Evolutionary conservation across 2,797 vertebrate genomes (phyloP).

Genomic region (Ceyx erithaca): DNA sequence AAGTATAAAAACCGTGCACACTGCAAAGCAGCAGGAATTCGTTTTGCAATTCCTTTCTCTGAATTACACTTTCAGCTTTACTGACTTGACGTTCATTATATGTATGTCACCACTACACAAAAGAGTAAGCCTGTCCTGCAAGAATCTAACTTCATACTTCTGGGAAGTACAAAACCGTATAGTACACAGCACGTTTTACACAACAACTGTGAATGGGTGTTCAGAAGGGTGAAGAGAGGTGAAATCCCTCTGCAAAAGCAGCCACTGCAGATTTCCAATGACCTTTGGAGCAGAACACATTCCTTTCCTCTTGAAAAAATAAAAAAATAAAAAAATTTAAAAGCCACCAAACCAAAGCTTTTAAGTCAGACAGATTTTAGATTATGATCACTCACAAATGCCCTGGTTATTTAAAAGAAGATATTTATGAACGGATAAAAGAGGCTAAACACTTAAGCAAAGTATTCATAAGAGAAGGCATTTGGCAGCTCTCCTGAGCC

Average conservation of each 20-base stretch:
- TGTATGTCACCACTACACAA: not conserved
- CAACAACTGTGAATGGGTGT: not conserved
- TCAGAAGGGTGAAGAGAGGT: not conserved
- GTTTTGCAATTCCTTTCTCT: not conserved
- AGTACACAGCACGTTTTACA: not conserved
- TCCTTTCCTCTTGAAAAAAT: not conserved
- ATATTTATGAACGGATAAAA: not conserved
- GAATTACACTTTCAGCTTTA: not conserved
- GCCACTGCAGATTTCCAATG: not conserved
- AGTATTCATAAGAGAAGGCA: not conserved
- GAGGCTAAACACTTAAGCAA: not conserved
- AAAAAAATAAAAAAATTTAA: not conserved
- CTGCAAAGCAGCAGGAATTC: not conserved
- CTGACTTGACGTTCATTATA: not conserved
- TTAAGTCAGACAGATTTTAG: not conserved
- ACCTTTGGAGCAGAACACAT: not conserved
- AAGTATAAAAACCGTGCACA: not conserved
- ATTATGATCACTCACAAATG: not conserved
- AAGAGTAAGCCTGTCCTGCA: not conserved
- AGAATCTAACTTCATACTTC: not conserved
- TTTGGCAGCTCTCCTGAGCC: not conserved
- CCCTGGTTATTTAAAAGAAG: not conserved
- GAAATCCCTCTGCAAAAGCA: not conserved
- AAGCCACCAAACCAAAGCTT: not conserved
- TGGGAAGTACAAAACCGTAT: not conserved